phyloP scores from a whole-genome alignment of 1,140 invertebrate species.

The Liolophura sinensis region DNA sequence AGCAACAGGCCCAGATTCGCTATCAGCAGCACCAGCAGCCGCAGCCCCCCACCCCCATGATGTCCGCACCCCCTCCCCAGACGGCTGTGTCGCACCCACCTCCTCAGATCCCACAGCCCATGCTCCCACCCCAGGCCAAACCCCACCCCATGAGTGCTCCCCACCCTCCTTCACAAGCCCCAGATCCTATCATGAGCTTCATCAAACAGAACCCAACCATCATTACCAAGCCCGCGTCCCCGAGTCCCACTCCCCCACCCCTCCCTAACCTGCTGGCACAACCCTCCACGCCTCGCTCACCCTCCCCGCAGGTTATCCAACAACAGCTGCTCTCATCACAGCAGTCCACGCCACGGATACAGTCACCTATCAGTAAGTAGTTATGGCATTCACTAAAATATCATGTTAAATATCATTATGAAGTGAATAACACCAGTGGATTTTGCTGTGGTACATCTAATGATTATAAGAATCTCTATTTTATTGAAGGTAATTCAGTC shows the following conservation, averaged over 20 bases:
- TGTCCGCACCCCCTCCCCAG: slow-evolving; percentile 63
- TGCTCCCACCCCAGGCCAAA: slow-evolving; percentile 73
- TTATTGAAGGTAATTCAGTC: no score
- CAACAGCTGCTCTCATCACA: slow-evolving; percentile 39
- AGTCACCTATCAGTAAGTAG: slow-evolving; percentile 57
- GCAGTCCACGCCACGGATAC: slow-evolving; percentile 49
- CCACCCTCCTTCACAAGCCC: slow-evolving; percentile 52
- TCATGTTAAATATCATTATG: slow-evolving; percentile 1
- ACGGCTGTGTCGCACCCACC: slow-evolving; percentile 72
- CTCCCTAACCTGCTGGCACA: slow-evolving; percentile 19
- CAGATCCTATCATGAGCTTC: slow-evolving; percentile 65
- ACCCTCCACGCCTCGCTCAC: slow-evolving; percentile 22
- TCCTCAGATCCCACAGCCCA: slow-evolving; percentile 63
- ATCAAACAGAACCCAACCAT: slow-evolving; percentile 52
- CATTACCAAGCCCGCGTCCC: slow-evolving; percentile 52
- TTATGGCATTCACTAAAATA: background rate
- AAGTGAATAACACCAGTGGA: no score
- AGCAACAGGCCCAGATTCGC: slow-evolving; percentile 29
- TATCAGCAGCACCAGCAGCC: slow-evolving; percentile 45
- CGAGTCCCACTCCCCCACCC: slow-evolving; percentile 27
- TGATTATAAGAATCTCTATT: no score
- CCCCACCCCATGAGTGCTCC: slow-evolving; percentile 65
- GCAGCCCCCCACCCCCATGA: slow-evolving; percentile 32
- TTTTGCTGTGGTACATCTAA: no score
- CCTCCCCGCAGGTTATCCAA: slow-evolving; percentile 30